These are phyloP conservation scores for Euzophera pinguis DNA, from an alignment of 2,888 invertebrate species.

Conservation along the genomic window DNA sequence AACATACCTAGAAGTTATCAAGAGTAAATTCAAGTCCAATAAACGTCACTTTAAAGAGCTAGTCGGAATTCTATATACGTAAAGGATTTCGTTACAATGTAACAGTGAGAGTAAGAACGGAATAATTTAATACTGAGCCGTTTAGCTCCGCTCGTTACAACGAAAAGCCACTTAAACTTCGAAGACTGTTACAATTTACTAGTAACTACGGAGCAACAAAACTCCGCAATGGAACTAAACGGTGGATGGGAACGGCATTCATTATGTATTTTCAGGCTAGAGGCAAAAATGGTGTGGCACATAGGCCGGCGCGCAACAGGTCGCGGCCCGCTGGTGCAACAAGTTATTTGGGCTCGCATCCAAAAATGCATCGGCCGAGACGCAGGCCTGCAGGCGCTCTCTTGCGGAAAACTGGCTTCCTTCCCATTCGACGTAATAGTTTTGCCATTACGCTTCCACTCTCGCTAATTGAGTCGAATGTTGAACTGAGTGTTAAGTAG, in stretches of 20 bases:
- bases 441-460: slow-evolving; percentile 28
- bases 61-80: background rate
- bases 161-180: slow-evolving; percentile 20
- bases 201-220: slow-evolving; percentile 33
- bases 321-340: slow-evolving; percentile 63
- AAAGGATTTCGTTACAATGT: slow-evolving; percentile 7
- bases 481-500: slow-evolving; percentile 32
- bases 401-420: slow-evolving; percentile 51
- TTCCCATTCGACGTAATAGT: slow-evolving; percentile 36
- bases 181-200: slow-evolving; percentile 20
- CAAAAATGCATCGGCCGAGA: slow-evolving; percentile 76
- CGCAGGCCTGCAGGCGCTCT: slow-evolving; percentile 43
- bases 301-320: slow-evolving; percentile 61
- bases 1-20: background rate
- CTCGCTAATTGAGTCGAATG: slow-evolving; percentile 26
- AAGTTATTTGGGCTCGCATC: slow-evolving; percentile 76
- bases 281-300: slow-evolving; percentile 63
- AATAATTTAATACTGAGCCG: slow-evolving; percentile 13
- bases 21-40: background rate
- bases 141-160: slow-evolving; percentile 14
- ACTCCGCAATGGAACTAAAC: slow-evolving; percentile 58
- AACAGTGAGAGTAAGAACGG: background rate
- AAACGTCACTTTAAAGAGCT: background rate
- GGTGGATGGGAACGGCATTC: slow-evolving; percentile 54
- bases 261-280: slow-evolving; percentile 71